Conservation (phyloP, 2,113 vertebrate species). For the Phaethon lepturus region DNA sequence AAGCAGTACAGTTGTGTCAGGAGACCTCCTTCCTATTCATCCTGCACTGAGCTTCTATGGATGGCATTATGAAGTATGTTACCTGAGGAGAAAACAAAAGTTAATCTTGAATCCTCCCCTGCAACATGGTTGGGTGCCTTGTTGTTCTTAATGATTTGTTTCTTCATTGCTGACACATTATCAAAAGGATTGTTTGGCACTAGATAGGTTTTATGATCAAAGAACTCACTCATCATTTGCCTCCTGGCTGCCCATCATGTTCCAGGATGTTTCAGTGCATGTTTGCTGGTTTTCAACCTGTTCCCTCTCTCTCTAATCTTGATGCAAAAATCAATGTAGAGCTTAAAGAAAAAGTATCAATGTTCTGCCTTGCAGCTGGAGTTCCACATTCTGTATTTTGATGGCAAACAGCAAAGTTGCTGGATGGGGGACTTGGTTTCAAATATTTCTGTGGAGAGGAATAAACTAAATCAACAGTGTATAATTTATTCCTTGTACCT, state of each 20-base stretch:
- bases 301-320: background rate
- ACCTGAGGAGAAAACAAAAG: background rate
- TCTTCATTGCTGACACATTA: background rate
- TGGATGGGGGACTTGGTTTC: background rate
- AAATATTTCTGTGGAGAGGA: background rate
- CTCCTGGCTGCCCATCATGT: background rate
- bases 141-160: background rate
- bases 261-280: background rate
- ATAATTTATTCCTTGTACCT: background rate
- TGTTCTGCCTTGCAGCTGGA: background rate
- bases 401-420: background rate
- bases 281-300: background rate
- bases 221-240: background rate
- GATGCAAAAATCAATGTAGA: background rate
- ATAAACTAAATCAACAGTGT: background rate
- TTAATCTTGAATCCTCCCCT: background rate
- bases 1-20: background rate
- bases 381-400: background rate
- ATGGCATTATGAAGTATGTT: background rate
- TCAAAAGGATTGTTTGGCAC: background rate
- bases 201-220: background rate
- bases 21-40: background rate
- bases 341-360: background rate
- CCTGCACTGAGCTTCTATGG: background rate
- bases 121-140: background rate